Evolutionary conservation across 2,888 invertebrate species (phyloP).

Genomic region (Andrena dorsata): DNA sequence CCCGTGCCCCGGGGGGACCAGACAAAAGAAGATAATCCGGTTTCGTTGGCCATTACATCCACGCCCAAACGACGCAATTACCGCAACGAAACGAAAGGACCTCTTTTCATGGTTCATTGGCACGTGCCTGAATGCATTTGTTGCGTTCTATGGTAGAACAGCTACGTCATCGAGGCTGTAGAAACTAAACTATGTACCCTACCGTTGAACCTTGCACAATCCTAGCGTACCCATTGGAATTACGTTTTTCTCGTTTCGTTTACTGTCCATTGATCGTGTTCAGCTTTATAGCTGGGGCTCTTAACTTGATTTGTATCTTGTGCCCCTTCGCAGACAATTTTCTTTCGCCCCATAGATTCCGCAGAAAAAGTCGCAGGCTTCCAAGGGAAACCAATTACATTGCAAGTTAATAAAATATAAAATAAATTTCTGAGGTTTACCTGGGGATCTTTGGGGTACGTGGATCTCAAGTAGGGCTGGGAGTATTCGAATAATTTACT

Average conservation of each 20-base stretch:
- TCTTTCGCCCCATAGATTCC: too few species aligned
- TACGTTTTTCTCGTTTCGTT: slow-evolving; percentile 9
- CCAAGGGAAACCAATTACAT: too few species aligned
- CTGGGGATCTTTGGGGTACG: too few species aligned
- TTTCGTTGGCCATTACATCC: background rate
- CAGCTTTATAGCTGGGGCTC: background rate
- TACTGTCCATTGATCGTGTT: slow-evolving; percentile 1
- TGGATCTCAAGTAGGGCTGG: too few species aligned
- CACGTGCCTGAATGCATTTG: slow-evolving; percentile 50
- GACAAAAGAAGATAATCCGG: background rate
- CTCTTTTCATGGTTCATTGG: slow-evolving; percentile 69
- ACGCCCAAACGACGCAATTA: slow-evolving; percentile 40
- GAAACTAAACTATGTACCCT: slow-evolving; percentile 38
- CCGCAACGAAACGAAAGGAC: slow-evolving; percentile 58
- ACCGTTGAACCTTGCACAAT: slow-evolving; percentile 29
- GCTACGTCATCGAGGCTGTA: slow-evolving; percentile 42
- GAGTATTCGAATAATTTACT: too few species aligned
- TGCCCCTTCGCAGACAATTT: too few species aligned
- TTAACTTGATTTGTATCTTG: too few species aligned
- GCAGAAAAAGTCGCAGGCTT: too few species aligned
- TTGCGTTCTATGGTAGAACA: slow-evolving; percentile 55
- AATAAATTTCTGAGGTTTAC: too few species aligned
- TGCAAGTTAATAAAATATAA: too few species aligned
- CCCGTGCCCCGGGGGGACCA: too few species aligned
- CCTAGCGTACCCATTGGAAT: slow-evolving; percentile 7